Conservation (phyloP, 53 echinoderm and acorn worm species). For the Mesocentrotus franciscanus region DNA sequence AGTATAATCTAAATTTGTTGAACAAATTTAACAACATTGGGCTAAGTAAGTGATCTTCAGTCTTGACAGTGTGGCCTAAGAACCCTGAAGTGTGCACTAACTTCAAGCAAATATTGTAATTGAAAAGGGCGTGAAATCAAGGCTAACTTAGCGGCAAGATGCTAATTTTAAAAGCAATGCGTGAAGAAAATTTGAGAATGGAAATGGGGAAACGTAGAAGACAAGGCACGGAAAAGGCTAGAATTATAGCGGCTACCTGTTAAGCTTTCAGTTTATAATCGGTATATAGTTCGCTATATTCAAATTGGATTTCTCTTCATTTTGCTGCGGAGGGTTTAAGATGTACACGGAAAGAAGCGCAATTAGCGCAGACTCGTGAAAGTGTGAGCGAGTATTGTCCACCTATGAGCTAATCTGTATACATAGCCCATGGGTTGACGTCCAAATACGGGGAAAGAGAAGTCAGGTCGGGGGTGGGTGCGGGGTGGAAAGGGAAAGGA, state of each 20-base stretch:
- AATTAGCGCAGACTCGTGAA: conserved; percentile 53
- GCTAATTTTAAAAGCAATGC: conserved; percentile 41
- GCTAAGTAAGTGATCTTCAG: neutral
- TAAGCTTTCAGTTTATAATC: neutral
- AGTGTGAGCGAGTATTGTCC: conserved; percentile 54
- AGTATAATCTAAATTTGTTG: neutral
- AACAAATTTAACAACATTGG: conserved; percentile 7
- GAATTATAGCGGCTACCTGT: neutral
- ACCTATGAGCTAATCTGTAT: conserved; percentile 10
- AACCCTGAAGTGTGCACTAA: neutral
- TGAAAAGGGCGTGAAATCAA: neutral
- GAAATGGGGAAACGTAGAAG: neutral
- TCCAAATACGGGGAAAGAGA: neutral
- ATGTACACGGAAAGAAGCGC: conserved; percentile 16
- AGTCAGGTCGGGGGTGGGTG: neutral
- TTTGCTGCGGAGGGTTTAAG: neutral
- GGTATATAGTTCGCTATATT: neutral
- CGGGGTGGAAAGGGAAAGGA: neutral
- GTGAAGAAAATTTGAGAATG: neutral
- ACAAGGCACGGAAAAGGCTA: neutral
- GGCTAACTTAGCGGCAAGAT: conserved; percentile 32
- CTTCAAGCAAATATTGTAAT: conserved; percentile 21
- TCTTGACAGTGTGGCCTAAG: neutral
- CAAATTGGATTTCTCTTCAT: neutral
- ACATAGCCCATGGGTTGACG: conserved; percentile 52